These are phyloP conservation scores for Etheostoma nigrum DNA, from an alignment of 2,797 vertebrate genomes.

Conservation along the genomic window DNA sequence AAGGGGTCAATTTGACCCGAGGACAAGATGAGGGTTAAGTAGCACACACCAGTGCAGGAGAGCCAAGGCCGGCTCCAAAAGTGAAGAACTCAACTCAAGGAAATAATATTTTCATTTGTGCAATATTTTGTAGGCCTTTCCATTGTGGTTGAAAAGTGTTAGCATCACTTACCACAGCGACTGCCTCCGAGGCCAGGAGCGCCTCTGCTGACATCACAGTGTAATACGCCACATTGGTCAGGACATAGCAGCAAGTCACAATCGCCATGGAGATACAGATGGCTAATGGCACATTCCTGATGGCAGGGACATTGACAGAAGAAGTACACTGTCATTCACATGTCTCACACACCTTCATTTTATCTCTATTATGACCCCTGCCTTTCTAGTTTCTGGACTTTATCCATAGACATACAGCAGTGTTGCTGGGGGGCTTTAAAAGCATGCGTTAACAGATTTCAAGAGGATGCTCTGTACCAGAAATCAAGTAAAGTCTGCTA, in stretches of 20 bases:
- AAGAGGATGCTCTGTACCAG: neutral
- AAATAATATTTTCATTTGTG: too few relatives aligned
- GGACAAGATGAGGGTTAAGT: neutral
- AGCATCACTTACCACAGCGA: constrained; percentile 90
- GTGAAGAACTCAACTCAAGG: neutral
- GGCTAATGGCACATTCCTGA: constrained; percentile 94
- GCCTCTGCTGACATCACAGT: constrained; percentile 92
- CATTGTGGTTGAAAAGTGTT: neutral
- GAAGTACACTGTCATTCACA: neutral
- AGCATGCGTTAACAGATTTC: neutral
- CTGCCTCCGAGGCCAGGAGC: constrained; percentile 90
- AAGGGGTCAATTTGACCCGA: too few relatives aligned
- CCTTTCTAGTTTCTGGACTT: neutral
- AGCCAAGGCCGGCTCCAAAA: neutral
- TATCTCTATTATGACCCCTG: neutral
- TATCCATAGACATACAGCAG: neutral
- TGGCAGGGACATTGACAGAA: constrained; percentile 30
- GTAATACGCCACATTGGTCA: constrained; percentile 97
- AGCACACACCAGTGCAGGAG: neutral
- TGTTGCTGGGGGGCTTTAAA: neutral
- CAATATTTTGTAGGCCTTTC: neutral
- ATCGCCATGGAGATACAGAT: constrained; percentile 97
- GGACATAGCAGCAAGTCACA: constrained; percentile 92
- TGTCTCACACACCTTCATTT: constrained; percentile 4
- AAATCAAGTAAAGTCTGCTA: neutral